Conservation (phyloP, 2,888 invertebrate species). For the Lamellibrachia columna region DNA sequence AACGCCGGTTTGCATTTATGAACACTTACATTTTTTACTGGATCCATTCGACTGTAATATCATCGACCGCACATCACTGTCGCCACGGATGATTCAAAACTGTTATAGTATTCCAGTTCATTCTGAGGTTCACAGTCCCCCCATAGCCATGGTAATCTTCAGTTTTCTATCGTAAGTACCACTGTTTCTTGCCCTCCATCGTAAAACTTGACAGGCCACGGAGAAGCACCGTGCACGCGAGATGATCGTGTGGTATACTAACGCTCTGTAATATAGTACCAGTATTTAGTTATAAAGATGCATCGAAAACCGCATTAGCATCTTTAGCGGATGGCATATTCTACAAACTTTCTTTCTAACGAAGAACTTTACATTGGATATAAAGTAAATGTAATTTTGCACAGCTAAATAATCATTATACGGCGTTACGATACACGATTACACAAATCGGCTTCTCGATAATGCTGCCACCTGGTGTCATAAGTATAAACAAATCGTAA, state of each 20-base stretch:
- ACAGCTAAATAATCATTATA: background rate
- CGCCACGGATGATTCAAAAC: background rate
- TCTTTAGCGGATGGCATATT: background rate
- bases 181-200: background rate
- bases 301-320: background rate
- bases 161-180: background rate
- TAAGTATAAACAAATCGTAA: background rate
- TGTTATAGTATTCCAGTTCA: background rate
- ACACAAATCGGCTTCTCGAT: background rate
- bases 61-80: background rate
- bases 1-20: background rate
- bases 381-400: background rate
- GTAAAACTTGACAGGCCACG: background rate
- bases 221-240: background rate
- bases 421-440: background rate
- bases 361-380: background rate
- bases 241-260: background rate
- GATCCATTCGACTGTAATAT: conserved; percentile 9
- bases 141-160: background rate
- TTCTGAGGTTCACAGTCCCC: background rate
- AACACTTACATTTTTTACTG: conserved; percentile 12
- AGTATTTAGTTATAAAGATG: background rate
- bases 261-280: background rate
- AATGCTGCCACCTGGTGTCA: background rate
- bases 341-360: background rate